Conservation (phyloP, 2,113 vertebrate genomes). For the Chascanopsetta lugubris region DNA sequence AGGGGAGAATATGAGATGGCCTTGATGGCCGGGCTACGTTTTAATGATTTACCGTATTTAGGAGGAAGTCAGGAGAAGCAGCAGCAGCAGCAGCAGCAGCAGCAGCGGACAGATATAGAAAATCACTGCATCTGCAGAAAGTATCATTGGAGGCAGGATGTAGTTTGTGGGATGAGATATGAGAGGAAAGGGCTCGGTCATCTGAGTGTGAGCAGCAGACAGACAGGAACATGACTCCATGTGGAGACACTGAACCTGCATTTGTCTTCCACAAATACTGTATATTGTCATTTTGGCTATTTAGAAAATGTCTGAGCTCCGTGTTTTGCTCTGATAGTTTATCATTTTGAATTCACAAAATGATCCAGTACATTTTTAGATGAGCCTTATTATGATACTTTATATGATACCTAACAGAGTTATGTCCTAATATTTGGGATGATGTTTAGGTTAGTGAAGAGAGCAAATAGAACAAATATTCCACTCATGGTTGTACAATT, state of each 20-base stretch:
- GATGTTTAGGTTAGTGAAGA: too few relatives aligned
- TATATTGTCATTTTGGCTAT: too few relatives aligned
- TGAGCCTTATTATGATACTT: too few relatives aligned
- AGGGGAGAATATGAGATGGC: not conserved
- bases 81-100: too few relatives aligned
- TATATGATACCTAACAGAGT: too few relatives aligned
- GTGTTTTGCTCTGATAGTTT: not conserved
- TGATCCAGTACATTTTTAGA: too few relatives aligned
- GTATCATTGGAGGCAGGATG: constrained; percentile 22
- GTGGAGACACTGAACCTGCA: not conserved
- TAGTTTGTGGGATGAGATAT: constrained; percentile 46
- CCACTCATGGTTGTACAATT: too few relatives aligned
- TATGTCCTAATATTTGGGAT: too few relatives aligned
- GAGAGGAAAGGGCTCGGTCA: constrained; percentile 46
- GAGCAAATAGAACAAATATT: too few relatives aligned
- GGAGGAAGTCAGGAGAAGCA: constrained; percentile 39
- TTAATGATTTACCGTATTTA: constrained; percentile 41
- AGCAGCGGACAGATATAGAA: constrained; percentile 47
- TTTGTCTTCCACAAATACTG: too few relatives aligned
- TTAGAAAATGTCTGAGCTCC: not conserved
- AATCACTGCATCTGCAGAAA: constrained; percentile 61
- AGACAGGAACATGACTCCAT: constrained; percentile 1
- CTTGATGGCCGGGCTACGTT: constrained; percentile 13
- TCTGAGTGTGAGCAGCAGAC: constrained; percentile 37
- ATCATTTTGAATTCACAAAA: not conserved